A percentile compares a stretch with the other conserved stretches of the same genome.
Conservation (phyloP, 2,113 vertebrate genomes). For the Kobus ellipsiprymnus region DNA sequence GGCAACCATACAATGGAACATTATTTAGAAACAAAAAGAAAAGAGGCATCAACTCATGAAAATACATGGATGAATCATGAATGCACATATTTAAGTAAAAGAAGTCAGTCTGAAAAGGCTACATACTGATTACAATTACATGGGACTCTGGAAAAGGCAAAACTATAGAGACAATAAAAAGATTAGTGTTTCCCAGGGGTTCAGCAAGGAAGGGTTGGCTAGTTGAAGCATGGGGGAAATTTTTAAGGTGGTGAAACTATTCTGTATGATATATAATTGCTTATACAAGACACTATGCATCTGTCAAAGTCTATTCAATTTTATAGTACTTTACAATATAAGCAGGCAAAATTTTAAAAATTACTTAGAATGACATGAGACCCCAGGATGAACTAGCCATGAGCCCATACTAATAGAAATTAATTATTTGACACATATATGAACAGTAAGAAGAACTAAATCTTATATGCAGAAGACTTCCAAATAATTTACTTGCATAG, state of each 20-base stretch:
- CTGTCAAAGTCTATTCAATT: neutral
- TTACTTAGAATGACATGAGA: neutral
- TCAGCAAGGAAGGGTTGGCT: neutral
- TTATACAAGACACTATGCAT: neutral
- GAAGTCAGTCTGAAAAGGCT: neutral
- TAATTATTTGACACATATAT: neutral
- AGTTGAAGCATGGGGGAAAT: neutral
- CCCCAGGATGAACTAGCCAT: neutral
- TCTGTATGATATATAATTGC: neutral
- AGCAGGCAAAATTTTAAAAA: neutral
- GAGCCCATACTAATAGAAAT: neutral
- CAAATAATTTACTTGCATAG: neutral
- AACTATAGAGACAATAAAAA: neutral
- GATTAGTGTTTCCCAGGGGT: neutral
- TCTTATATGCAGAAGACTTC: neutral
- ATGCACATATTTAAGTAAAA: neutral
- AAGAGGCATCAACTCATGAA: neutral
- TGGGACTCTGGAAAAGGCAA: neutral
- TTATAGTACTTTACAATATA: neutral
- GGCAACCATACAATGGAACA: neutral
- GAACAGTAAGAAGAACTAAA: neutral
- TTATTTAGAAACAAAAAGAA: constrained; percentile 22
- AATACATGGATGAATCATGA: neutral
- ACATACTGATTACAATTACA: neutral
- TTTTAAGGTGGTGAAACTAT: neutral